Evolutionary conservation across 2,113 vertebrate species (phyloP), one percentile per base, ranked within the genome.

Genomic region (Montifringilla adamsi): DNA sequence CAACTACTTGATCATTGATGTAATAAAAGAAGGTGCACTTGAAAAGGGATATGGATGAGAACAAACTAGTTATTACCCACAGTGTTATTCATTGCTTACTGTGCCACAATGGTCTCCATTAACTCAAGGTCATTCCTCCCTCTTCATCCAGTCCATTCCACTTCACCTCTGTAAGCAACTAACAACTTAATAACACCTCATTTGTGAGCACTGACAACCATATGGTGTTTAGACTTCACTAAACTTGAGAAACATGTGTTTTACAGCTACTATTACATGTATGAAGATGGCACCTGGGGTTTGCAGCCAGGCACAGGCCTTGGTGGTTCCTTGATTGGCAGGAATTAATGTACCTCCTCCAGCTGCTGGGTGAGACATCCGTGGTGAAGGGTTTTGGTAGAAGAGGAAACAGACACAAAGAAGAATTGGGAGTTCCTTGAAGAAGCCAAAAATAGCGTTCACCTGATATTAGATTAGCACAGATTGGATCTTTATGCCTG

Each of bases 51-150:
- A 47, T 28, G 52, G 52, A 75, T 85, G 53, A 85, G 78, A 90
- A 73, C n/a, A 66, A 94, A n/a, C 28, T 33, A 10, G 58, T 83
- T 93, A 96, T 68, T 85, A 91, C 62, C 62, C 37, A 41, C 5
- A 12, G 33, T 60, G 80, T 90, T 91, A 90, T 83, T 91, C 58
- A 90, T 62, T 68, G 41, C 37, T 44, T 8, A 44, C 9, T 37
- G 41, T 55, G 30, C 7, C 53, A n/a, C 85, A 83, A 47, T 8
- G 75, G 35, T 19, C 58, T 64, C 33, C 49, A 43, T 72, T 84
- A 75, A 37, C 33, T 95, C 72, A 96, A 94, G 82, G 79, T 94
- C 74, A 90, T 41, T 83, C 44, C 12, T 91, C 41, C 43, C 46
- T 66, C 46, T 39, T 58, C 50, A 73, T 28, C 67, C 58, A 76